phyloP scores from a whole-genome alignment of 2,888 invertebrate genomes.

The Dioctria rufipes region DNA sequence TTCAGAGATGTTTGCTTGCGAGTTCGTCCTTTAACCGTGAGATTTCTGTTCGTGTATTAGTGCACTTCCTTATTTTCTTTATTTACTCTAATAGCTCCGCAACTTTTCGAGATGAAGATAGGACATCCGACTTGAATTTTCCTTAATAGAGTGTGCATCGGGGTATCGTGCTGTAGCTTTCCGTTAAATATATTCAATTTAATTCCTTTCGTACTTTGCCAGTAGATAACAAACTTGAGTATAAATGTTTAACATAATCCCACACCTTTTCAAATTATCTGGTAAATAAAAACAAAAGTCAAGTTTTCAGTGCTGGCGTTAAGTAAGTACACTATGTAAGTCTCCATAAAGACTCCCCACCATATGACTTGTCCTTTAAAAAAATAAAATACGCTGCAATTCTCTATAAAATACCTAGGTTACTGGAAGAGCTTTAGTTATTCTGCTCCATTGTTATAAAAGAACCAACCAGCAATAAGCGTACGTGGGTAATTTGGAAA shows the following conservation, averaged over 20 bases:
- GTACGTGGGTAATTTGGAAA: slow-evolving; percentile 42
- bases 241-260: background rate
- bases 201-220: slow-evolving; percentile 7
- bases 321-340: no score
- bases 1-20: slow-evolving; percentile 19
- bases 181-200: slow-evolving; percentile 22
- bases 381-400: no score
- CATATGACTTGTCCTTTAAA: no score
- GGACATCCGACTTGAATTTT: slow-evolving; percentile 38
- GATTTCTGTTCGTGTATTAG: background rate
- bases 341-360: no score
- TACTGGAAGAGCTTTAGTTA: no score
- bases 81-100: slow-evolving; percentile 33
- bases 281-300: no score
- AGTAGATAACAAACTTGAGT: slow-evolving; percentile 19
- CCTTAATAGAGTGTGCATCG: slow-evolving; percentile 45
- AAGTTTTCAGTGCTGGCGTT: no score
- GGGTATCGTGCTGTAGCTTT: background rate
- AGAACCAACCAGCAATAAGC: slow-evolving; percentile 6
- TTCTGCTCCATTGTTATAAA: no score
- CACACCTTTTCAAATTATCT: no score
- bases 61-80: slow-evolving; percentile 44
- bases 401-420: no score
- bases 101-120: slow-evolving; percentile 37
- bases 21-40: background rate